These are phyloP conservation scores for Sorex maritimensis DNA, from an alignment of 2,797 vertebrate genomes.

Conservation along the genomic window DNA sequence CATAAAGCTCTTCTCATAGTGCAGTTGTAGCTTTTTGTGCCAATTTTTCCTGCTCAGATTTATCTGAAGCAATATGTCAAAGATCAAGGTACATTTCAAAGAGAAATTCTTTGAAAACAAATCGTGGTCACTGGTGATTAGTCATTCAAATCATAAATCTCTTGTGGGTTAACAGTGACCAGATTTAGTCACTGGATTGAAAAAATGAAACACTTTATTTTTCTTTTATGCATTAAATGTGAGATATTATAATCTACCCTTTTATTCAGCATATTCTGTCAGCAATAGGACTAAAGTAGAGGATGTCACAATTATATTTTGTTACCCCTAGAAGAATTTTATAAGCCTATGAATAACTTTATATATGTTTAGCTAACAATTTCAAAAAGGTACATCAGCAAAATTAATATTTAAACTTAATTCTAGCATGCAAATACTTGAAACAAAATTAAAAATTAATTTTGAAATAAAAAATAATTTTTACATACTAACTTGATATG, in stretches of 20 bases:
- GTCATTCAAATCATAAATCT: conserved; percentile 85
- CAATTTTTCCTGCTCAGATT: conserved; percentile 77
- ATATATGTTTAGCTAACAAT: not conserved
- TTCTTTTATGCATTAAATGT: not conserved
- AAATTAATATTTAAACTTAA: not conserved
- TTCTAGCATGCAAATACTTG: not conserved
- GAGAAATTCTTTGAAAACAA: conserved; percentile 87
- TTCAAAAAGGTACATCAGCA: not conserved
- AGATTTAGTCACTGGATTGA: conserved; percentile 44
- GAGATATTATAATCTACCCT: not conserved
- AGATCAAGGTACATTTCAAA: conserved; percentile 91
- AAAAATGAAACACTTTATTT: not conserved
- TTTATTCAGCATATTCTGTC: not conserved
- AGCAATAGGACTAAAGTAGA: not conserved
- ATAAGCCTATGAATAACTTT: not conserved
- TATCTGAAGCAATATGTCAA: conserved; percentile 87
- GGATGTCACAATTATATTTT: not conserved
- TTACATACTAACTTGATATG: not conserved
- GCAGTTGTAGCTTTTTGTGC: conserved; percentile 83
- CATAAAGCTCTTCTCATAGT: conserved; percentile 86
- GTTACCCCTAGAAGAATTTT: not conserved
- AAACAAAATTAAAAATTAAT: not conserved
- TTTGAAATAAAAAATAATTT: not conserved
- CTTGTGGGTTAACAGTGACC: conserved; percentile 58
- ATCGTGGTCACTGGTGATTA: conserved; percentile 79